Evolutionary conservation across 1,140 invertebrate genomes (phyloP).

Genomic region (Diploscapter pachys): DNA sequence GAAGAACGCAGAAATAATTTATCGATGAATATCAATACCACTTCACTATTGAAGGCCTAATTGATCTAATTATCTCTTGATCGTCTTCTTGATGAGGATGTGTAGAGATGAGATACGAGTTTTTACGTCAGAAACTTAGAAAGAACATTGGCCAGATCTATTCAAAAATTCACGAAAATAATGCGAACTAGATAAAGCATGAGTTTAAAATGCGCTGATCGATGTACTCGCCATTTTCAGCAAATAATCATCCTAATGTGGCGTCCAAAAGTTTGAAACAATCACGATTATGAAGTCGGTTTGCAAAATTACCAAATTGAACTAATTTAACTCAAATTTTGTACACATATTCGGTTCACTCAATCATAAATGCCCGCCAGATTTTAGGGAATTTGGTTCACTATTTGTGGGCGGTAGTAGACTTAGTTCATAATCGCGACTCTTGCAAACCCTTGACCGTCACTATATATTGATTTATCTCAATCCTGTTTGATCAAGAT

Average conservation of each 20-base stretch:
- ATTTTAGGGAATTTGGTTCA: conserved; percentile 23
- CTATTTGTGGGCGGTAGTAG: conserved; percentile 13
- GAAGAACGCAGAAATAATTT: too few species aligned
- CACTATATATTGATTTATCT: conserved; percentile 4
- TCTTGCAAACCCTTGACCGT: too few species aligned
- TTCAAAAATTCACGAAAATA: neutral
- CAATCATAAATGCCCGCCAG: neutral
- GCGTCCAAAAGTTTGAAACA: neutral
- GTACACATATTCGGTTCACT: conserved; percentile 2
- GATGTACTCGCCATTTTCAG: neutral
- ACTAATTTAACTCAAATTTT: neutral
- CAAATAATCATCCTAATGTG: neutral
- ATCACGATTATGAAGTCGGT: neutral
- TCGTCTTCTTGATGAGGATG: too few species aligned
- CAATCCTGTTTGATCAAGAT: conserved; percentile 19
- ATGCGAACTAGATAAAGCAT: neutral
- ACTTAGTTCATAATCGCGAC: too few species aligned
- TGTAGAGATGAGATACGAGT: too few species aligned
- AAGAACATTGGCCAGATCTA: conserved; percentile 15
- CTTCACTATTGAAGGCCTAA: too few species aligned
- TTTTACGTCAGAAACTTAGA: neutral
- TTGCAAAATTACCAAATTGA: neutral
- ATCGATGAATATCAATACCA: too few species aligned
- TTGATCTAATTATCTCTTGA: too few species aligned
- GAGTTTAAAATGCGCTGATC: conserved; percentile 1